Conservation (phyloP, 2,888 invertebrate genomes). For the Watsonalla binaria region DNA sequence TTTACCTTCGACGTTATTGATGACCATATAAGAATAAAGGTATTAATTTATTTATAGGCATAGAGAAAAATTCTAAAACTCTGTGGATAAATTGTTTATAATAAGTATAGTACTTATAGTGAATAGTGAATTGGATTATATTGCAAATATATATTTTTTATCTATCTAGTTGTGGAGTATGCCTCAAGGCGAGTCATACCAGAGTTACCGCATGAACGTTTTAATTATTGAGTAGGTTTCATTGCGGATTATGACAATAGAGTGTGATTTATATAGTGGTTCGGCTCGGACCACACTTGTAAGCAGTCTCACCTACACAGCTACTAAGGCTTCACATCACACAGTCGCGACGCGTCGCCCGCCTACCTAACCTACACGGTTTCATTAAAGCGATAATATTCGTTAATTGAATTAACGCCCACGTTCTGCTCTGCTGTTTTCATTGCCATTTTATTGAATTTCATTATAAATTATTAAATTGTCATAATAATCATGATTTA, state of each 20-base stretch:
- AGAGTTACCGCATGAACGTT: not conserved
- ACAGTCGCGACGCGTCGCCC: conserved; percentile 13
- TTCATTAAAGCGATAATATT: conserved; percentile 59
- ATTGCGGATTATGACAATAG: conserved; percentile 30
- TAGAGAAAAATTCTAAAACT: no score
- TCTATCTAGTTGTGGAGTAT: no score
- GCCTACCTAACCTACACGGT: conserved; percentile 13
- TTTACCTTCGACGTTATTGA: no score
- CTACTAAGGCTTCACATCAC: conserved; percentile 44
- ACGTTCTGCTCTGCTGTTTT: conserved; percentile 11
- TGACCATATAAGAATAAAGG: no score
- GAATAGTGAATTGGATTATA: no score
- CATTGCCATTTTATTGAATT: conserved; percentile 8
- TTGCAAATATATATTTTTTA: no score
- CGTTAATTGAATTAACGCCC: conserved; percentile 60
- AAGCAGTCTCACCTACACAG: conserved; percentile 45
- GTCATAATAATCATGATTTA: no score
- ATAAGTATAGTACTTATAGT: no score
- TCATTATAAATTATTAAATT: not conserved
- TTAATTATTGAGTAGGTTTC: conserved; percentile 28
- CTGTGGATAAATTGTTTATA: no score
- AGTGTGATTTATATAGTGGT: conserved; percentile 24
- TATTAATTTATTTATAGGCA: no score
- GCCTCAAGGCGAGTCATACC: not conserved
- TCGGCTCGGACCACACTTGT: conserved; percentile 39